These are phyloP conservation scores for Chaetodon trifascialis DNA, from an alignment of 2,113 vertebrate genomes.

Conservation along the genomic window DNA sequence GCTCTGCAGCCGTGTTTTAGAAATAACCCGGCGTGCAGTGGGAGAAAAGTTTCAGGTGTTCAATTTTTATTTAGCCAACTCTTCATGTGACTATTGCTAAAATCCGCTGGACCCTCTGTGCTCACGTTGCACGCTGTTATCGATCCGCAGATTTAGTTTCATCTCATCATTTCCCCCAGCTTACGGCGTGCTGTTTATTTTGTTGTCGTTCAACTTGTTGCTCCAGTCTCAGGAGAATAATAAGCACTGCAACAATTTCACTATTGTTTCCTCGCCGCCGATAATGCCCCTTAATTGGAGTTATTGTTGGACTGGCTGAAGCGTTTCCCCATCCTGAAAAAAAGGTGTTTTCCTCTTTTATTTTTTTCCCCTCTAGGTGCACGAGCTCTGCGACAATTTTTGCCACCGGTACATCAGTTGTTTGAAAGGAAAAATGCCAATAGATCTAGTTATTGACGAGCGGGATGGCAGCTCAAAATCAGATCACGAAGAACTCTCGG, in stretches of 20 bases:
- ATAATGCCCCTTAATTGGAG: constrained; percentile 89
- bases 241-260: constrained; percentile 92
- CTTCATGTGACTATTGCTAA: constrained; percentile 57
- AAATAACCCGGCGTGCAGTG: constrained; percentile 5
- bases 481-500: constrained; percentile 99
- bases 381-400: constrained; percentile 99
- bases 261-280: constrained; percentile 94
- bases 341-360: constrained; percentile 56
- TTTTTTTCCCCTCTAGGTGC: constrained; percentile 88
- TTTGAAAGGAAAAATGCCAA: constrained; percentile 99
- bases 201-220: constrained; percentile 91
- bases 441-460: constrained; percentile 99
- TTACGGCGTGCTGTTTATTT: constrained; percentile 66
- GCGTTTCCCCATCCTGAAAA: constrained; percentile 81
- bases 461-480: constrained; percentile 99
- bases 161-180: constrained; percentile 66
- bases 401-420: constrained; percentile 99
- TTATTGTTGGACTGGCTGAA: constrained; percentile 87
- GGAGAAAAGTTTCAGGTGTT: constrained; percentile 19
- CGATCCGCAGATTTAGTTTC: constrained; percentile 77
- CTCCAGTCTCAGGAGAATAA: constrained; percentile 93
- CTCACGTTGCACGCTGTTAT: constrained; percentile 67
- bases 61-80: constrained; percentile 56
- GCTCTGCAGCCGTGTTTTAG: not conserved
- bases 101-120: constrained; percentile 45